These are phyloP conservation scores for Cenopis cana DNA, from an alignment of 2,888 invertebrate species.

Conservation along the genomic window DNA sequence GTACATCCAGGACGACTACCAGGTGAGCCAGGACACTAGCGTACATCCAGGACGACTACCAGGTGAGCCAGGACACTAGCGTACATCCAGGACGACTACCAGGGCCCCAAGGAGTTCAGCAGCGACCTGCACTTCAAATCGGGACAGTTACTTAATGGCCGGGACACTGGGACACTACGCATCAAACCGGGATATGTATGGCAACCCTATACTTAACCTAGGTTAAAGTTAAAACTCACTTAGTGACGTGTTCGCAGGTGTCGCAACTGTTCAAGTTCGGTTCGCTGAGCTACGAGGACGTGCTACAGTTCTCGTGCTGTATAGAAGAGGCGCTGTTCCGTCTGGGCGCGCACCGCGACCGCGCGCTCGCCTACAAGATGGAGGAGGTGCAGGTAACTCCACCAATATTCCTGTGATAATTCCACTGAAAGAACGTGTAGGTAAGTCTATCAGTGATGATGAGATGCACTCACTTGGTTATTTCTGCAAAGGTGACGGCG, in stretches of 20 bases:
- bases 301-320: constrained; percentile 95
- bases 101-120: constrained; percentile 96
- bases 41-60: constrained; percentile 96
- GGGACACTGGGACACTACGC: no score
- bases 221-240: no score
- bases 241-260: constrained; percentile 76
- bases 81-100: constrained; percentile 94
- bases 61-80: no score
- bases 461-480: no score
- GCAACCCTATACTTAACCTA: no score
- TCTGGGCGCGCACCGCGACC: constrained; percentile 93
- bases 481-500: no score
- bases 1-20: constrained; percentile 96
- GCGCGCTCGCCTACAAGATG: constrained; percentile 96
- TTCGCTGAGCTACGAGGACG: constrained; percentile 93
- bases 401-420: no score
- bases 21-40: no score
- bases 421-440: no score
- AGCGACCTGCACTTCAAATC: constrained; percentile 96
- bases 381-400: constrained; percentile 98
- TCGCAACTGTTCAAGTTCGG: constrained; percentile 98
- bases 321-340: constrained; percentile 97
- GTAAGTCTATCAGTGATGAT: no score
- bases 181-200: no score
- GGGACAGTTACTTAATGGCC: no score